Conservation (phyloP, 2,797 vertebrate species). For the Percopsis omiscomaycus region DNA sequence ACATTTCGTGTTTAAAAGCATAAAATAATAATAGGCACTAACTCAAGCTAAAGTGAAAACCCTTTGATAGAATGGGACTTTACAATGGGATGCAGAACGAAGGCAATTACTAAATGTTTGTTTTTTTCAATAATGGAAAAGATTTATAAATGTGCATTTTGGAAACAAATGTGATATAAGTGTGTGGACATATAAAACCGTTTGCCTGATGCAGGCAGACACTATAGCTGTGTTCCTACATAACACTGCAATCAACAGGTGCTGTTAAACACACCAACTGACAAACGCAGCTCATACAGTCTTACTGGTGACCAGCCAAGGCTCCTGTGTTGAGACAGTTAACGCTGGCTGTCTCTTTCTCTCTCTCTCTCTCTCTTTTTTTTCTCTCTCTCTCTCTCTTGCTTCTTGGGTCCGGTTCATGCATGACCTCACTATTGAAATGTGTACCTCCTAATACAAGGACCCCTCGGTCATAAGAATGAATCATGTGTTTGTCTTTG, state of each 20-base stretch:
- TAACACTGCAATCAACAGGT: slow-evolving; percentile 44
- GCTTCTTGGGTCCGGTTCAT: slow-evolving; percentile 47
- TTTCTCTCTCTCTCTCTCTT: slow-evolving; percentile 36
- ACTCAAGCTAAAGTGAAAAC: no score
- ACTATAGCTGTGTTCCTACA: slow-evolving; percentile 23
- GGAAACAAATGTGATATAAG: slow-evolving; percentile 13
- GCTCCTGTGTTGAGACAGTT: background rate
- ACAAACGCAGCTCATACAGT: slow-evolving; percentile 39
- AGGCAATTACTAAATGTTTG: no score
- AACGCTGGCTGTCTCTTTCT: slow-evolving; percentile 20
- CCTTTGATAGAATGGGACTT: no score
- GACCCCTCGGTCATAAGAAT: slow-evolving; percentile 57
- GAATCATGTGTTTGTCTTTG: slow-evolving; percentile 66
- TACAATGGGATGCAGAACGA: no score
- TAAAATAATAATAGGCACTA: background rate
- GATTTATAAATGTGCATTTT: background rate
- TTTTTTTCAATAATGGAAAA: no score
- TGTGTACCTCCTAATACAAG: slow-evolving; percentile 61
- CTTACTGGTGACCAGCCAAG: background rate
- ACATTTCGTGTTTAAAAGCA: background rate
- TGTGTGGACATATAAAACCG: slow-evolving; percentile 2
- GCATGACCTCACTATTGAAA: slow-evolving; percentile 72
- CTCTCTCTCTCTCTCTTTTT: slow-evolving; percentile 8
- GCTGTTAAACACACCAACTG: slow-evolving; percentile 43
- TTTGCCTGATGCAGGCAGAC: slow-evolving; percentile 29